A percentile compares a stretch with the other conserved stretches of the same genome.
These are phyloP conservation scores for Dicrostonyx torquatus DNA, from an alignment of 2,797 vertebrate species.

Conservation along the genomic window DNA sequence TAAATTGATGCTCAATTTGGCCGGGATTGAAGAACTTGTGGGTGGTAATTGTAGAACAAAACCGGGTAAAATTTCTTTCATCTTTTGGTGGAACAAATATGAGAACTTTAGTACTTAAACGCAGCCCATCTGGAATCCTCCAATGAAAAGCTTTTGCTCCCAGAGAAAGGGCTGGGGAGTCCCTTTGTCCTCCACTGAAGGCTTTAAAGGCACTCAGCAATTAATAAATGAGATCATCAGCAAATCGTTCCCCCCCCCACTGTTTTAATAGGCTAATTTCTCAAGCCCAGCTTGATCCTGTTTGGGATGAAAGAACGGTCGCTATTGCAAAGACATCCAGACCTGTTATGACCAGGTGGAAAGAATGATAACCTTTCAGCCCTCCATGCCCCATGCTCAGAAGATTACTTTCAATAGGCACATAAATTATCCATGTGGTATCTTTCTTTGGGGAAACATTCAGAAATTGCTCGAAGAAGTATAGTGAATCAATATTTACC, in stretches of 20 bases:
- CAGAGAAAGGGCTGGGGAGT: slow-evolving; percentile 63
- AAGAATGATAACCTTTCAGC: slow-evolving; percentile 55
- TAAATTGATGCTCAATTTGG: slow-evolving; percentile 74
- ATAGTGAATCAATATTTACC: neutral
- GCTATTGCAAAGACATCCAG: slow-evolving; percentile 60
- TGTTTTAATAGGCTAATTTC: slow-evolving; percentile 61
- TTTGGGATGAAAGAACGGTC: slow-evolving; percentile 19
- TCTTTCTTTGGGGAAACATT: slow-evolving; percentile 59
- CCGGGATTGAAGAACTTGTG: slow-evolving; percentile 66
- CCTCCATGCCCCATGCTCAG: slow-evolving; percentile 60
- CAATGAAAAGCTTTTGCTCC: slow-evolving; percentile 68
- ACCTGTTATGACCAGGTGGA: slow-evolving; percentile 33
- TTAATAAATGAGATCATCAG: slow-evolving; percentile 75
- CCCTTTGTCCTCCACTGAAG: slow-evolving; percentile 67
- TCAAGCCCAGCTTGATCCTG: slow-evolving; percentile 48
- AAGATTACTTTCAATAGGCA: slow-evolving; percentile 65
- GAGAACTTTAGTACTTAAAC: slow-evolving; percentile 66
- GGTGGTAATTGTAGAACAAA: slow-evolving; percentile 70
- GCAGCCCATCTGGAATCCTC: slow-evolving; percentile 68
- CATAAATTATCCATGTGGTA: slow-evolving; percentile 51
- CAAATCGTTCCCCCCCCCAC: slow-evolving; percentile 71
- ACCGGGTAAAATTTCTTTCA: slow-evolving; percentile 66
- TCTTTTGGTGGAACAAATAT: slow-evolving; percentile 53
- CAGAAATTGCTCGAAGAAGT: slow-evolving; percentile 10
- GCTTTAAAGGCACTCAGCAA: slow-evolving; percentile 72